Conservation (phyloP, 2,888 invertebrate species). For the Aquatica leii region DNA sequence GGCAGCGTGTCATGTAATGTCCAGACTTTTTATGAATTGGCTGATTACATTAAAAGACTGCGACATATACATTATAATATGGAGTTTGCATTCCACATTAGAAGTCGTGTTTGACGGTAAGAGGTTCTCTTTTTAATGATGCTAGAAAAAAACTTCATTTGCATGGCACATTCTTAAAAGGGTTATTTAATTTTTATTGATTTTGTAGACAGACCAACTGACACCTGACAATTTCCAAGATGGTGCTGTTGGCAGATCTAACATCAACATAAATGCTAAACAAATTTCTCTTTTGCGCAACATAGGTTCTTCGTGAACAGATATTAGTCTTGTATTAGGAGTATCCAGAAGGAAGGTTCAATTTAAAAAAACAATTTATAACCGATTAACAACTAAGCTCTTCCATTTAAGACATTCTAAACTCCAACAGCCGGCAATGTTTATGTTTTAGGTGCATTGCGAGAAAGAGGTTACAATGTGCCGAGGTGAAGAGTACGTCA, state of each 20-base stretch:
- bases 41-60: too few relatives aligned
- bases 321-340: neutral
- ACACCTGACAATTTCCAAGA: too few relatives aligned
- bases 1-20: too few relatives aligned
- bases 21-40: too few relatives aligned
- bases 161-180: too few relatives aligned
- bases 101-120: too few relatives aligned
- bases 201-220: too few relatives aligned
- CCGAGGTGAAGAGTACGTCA: too few relatives aligned
- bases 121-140: too few relatives aligned
- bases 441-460: neutral
- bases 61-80: conserved; percentile 2
- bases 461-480: neutral
- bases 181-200: too few relatives aligned
- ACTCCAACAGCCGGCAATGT: neutral
- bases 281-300: neutral
- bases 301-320: neutral
- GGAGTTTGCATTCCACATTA: too few relatives aligned
- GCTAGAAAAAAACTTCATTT: too few relatives aligned
- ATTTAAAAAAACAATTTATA: neutral
- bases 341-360: neutral
- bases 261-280: neutral
- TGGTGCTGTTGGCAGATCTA: neutral
- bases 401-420: neutral
- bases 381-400: neutral